Evolutionary conservation across 2,113 vertebrate species (phyloP), one percentile per base, ranked within the genome.

Genomic region (Synodontis membranacea): DNA sequence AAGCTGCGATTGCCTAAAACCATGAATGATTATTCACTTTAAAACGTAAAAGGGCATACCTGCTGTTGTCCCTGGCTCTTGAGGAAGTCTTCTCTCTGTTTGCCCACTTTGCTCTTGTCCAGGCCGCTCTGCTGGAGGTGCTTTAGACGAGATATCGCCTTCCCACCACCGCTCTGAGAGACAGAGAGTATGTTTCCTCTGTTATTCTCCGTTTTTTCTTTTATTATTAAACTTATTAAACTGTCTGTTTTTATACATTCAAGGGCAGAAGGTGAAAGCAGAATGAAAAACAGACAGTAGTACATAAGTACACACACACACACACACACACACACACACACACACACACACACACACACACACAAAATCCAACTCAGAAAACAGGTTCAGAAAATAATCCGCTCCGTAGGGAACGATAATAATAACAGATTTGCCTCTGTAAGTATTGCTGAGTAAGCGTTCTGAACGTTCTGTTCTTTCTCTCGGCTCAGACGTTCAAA

Each of bases 21-120:
- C 31, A 37, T 68, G 17, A 4, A 72, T 42, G 10, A 23, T 11
- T 0, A 19, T 19, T 8, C 37, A 2, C 1, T 17, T 23, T 70
- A 39, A 70, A 64, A 60, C 58, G 1, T 60, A 28, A 90, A 90
- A 88, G 91, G 79, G 86, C 56, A 6, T 97, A 98, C 97, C 97
- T 99, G 98, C 92, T 97, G 97, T 93, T 98, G 97, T 91, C 96
- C 96, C 94, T 97, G 97, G 94, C 94, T 95, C 93, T 97, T 94
- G 93, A 97, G 89, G 94, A 97, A 97, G 84, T 99, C 98, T 5
- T 98, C 96, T 82, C 96, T 94, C 92, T 96, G 96, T 91, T 97
- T 99, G 91, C 95, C 89, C 70, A 96, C 95, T 89, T 98, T 99
- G 93, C 92, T 93, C 89, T 98, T 99, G 91, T 99, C 98, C 0